Conservation (phyloP, 2,888 invertebrate species). For the Polyommatus icarus region DNA sequence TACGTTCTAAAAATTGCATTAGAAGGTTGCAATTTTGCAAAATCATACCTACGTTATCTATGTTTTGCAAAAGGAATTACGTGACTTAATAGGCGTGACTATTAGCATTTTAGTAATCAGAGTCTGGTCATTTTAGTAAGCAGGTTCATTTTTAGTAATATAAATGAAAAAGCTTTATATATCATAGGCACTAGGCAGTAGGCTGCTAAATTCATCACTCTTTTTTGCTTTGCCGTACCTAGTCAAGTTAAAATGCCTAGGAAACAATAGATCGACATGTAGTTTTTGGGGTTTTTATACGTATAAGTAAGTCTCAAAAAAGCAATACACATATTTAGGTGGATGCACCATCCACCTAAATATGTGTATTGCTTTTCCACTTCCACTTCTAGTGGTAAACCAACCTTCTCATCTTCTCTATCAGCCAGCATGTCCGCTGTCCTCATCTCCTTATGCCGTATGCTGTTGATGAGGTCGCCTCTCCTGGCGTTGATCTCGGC, state of each 20-base stretch:
- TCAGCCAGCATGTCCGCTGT: constrained; percentile 54
- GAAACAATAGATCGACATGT: too few relatives aligned
- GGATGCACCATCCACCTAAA: too few relatives aligned
- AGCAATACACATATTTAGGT: too few relatives aligned
- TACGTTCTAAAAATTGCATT: constrained; percentile 3
- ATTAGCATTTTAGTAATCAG: neutral
- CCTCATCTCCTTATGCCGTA: constrained; percentile 58
- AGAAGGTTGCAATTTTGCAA: neutral
- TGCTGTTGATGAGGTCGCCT: constrained; percentile 53
- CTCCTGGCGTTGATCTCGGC: constrained; percentile 52
- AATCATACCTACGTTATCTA: neutral
- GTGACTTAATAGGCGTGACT: neutral
- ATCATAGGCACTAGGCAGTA: too few relatives aligned
- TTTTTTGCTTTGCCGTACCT: too few relatives aligned
- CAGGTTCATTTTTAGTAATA: neutral
- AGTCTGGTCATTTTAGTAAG: neutral
- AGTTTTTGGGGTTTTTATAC: too few relatives aligned
- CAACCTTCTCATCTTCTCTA: constrained; percentile 60
- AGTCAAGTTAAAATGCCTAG: too few relatives aligned
- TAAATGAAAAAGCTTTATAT: too few relatives aligned
- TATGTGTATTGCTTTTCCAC: too few relatives aligned
- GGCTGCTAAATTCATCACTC: too few relatives aligned
- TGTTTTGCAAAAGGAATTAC: neutral
- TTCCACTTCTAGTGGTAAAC: neutral
- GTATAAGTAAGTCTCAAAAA: too few relatives aligned